These are phyloP conservation scores for Epinephelus fuscoguttatus DNA, from an alignment of 2,113 vertebrate species.

Conservation along the genomic window DNA sequence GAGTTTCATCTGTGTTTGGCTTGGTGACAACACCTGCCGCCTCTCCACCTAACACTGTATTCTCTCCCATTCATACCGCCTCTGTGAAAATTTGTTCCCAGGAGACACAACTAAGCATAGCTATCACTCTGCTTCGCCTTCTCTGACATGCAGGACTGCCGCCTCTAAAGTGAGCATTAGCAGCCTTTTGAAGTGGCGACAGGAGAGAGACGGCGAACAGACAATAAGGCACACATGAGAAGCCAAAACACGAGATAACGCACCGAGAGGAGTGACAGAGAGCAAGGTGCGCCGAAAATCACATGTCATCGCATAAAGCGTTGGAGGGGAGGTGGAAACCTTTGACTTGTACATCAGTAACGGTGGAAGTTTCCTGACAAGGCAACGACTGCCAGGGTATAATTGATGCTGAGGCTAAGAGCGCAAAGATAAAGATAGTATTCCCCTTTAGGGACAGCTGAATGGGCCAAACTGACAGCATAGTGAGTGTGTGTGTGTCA, in stretches of 20 bases:
- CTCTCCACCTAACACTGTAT: conserved; percentile 3
- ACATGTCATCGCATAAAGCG: not conserved
- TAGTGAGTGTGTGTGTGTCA: conserved; percentile 37
- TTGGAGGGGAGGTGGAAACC: conserved; percentile 9
- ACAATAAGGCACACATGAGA: conserved; percentile 24
- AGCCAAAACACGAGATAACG: conserved; percentile 20
- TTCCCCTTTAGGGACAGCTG: conserved; percentile 52
- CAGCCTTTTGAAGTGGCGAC: conserved; percentile 66
- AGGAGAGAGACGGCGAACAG: conserved; percentile 46
- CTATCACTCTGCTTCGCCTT: conserved; percentile 59
- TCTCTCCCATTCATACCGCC: conserved; percentile 41
- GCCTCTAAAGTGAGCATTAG: conserved; percentile 62
- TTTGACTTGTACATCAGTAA: conserved; percentile 30
- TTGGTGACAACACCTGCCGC: conserved; percentile 47
- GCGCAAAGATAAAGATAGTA: conserved; percentile 60
- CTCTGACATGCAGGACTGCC: conserved; percentile 49
- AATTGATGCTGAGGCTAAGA: conserved; percentile 56
- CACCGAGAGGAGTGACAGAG: not conserved
- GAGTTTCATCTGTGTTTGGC: conserved; percentile 28
- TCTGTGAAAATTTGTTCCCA: conserved; percentile 37
- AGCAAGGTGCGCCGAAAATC: conserved; percentile 3
- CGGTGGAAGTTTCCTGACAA: conserved; percentile 38
- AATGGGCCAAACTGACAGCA: conserved; percentile 53
- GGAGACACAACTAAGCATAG: conserved; percentile 50
- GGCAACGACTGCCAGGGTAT: conserved; percentile 47